These are phyloP conservation scores for Brotula barbata DNA, from an alignment of 2,797 vertebrate genomes.

Conservation along the genomic window DNA sequence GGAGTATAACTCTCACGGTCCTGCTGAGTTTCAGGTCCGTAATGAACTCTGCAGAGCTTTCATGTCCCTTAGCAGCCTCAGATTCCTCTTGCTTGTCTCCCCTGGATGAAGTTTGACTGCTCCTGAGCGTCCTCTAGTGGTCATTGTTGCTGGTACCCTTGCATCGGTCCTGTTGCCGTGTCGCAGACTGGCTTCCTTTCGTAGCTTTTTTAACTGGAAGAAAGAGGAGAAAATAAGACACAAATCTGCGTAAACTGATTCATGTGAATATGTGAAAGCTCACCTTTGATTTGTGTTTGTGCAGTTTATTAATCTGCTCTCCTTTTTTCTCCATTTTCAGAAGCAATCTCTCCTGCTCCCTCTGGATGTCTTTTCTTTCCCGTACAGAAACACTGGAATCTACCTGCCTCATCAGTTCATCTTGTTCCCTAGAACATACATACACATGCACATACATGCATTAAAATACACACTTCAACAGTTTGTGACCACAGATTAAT, in stretches of 20 bases:
- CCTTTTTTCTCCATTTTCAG: conserved; percentile 93
- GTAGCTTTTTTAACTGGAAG: conserved; percentile 83
- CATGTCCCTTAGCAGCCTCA: conserved; percentile 91
- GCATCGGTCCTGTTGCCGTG: conserved; percentile 54
- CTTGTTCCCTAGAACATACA: conserved; percentile 83
- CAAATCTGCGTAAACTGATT: neutral
- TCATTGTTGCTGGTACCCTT: conserved; percentile 64
- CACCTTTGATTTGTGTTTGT: conserved; percentile 86
- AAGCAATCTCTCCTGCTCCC: conserved; percentile 85
- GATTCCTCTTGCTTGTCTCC: conserved; percentile 84
- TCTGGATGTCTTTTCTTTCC: conserved; percentile 83
- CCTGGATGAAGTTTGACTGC: conserved; percentile 79
- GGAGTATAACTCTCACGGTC: conserved; percentile 12
- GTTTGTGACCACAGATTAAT: neutral
- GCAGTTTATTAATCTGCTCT: conserved; percentile 92
- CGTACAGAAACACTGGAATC: conserved; percentile 76
- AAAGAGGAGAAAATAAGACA: neutral
- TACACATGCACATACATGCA: neutral
- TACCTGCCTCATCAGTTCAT: conserved; percentile 84
- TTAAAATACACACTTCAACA: neutral
- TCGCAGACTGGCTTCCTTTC: conserved; percentile 72
- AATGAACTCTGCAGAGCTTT: conserved; percentile 89
- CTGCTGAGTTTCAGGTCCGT: conserved; percentile 70
- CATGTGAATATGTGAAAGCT: conserved; percentile 3
- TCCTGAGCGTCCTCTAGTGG: conserved; percentile 74